Base-by-base conservation (phyloP, 2,113 vertebrate genomes). In the Macrotus californicus region DNA sequence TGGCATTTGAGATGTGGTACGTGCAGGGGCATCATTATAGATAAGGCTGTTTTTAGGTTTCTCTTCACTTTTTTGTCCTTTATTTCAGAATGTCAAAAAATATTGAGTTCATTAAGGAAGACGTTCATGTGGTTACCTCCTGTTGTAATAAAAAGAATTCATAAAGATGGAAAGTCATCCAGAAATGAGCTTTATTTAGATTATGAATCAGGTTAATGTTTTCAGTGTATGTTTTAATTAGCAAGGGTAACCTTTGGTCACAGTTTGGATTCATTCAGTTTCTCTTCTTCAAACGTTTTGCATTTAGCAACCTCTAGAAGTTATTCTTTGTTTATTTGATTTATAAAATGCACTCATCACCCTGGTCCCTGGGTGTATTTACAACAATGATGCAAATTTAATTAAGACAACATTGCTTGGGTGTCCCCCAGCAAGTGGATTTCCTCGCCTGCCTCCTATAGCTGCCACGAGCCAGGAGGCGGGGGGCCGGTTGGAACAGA, bases 241-340 rank as follows among this genome's bases (percentile, higher is more conserved):
- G 83, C 41, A 56, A 88, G 86, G 22, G 43, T 95, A 75, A 92
- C 48, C 69, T 39, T 92, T 1, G 34, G 73, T 54, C 87, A 92
- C 52, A 39, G 52, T 95, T 86, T 94, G 41, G 41, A 59, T 86
- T 90, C 64, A 79, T 94, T 89, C 29, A 16, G 75, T 91, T 88
- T 92, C 85, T 91, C n/a, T 77, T 96, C 82, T 94, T 92, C 88
- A 93, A 90, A 96, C 5, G 7, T 85, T 97, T 94, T 92, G 41
- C 59, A 83, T 96, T 92, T 90, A 94, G 87, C 82, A 82, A 89
- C 16, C 77, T 91, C 54, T 88, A 93, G 73, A 95, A 95, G 77
- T 96, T 96, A 97, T 96, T 97, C 91, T 92, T 96, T 72, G 93
- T 95, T 93, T 94, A 94, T 96, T 95, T 96, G 94, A 95, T 92